Conservation (phyloP, 2,113 vertebrate genomes). For the Cichladusa arquata region DNA sequence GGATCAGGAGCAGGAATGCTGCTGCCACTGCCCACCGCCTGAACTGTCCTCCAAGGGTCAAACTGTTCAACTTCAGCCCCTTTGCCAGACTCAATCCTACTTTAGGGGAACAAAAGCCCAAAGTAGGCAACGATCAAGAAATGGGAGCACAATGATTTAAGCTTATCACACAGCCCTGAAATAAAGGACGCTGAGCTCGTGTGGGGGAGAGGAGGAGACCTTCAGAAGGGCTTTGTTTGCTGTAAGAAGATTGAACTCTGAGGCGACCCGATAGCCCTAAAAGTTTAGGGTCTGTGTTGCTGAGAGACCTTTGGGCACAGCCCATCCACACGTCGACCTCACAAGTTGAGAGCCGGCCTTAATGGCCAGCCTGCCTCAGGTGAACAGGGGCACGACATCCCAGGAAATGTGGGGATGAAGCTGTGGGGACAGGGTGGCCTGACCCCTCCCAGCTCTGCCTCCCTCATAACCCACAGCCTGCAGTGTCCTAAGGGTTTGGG, state of each 20-base stretch:
- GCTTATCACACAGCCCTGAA: constrained; percentile 67
- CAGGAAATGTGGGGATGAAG: neutral
- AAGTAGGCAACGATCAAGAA: constrained; percentile 70
- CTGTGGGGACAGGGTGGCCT: neutral
- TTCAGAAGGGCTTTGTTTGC: constrained; percentile 75
- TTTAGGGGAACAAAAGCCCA: constrained; percentile 75
- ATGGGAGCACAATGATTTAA: constrained; percentile 70
- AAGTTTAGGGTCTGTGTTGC: constrained; percentile 73
- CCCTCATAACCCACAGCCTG: neutral
- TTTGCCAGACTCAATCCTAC: constrained; percentile 67
- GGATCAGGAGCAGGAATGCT: neutral
- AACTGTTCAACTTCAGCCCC: constrained; percentile 79
- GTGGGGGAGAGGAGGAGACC: constrained; percentile 38
- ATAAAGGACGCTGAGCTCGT: constrained; percentile 49
- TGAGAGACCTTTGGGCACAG: constrained; percentile 51
- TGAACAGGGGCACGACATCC: neutral
- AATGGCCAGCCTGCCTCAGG: neutral
- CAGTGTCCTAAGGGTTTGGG: neutral
- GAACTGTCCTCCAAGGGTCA: constrained; percentile 77
- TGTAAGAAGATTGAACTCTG: constrained; percentile 73
- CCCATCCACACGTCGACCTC: constrained; percentile 65
- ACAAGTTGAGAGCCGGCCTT: constrained; percentile 49
- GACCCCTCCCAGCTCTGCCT: neutral
- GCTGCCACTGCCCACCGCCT: constrained; percentile 32
- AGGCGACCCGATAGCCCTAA: constrained; percentile 67